phyloP scores from a whole-genome alignment of 2,797 vertebrate species.

The Eutrigla gurnardus region DNA sequence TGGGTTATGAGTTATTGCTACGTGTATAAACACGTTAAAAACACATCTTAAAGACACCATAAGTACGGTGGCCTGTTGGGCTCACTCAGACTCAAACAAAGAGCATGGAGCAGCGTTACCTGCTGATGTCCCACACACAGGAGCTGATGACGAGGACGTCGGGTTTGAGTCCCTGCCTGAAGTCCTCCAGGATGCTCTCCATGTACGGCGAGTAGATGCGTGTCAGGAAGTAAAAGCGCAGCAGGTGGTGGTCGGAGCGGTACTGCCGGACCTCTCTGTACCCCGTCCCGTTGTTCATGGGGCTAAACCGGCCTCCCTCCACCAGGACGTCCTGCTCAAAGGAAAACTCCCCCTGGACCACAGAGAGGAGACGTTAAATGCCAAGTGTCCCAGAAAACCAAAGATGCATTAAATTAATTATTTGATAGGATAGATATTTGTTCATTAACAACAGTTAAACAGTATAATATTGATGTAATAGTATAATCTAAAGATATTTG shows the following conservation, averaged over 20 bases:
- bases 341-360: slow-evolving; percentile 79
- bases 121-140: slow-evolving; percentile 86
- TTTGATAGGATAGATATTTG: not conserved
- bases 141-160: slow-evolving; percentile 86
- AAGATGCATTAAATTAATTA: not conserved
- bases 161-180: slow-evolving; percentile 74
- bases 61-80: no score
- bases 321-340: slow-evolving; percentile 84
- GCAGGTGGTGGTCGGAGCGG: slow-evolving; percentile 79
- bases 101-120: slow-evolving; percentile 63
- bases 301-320: slow-evolving; percentile 77
- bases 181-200: slow-evolving; percentile 82
- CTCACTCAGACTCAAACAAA: not conserved
- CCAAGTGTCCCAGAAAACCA: not conserved
- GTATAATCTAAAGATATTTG: not conserved
- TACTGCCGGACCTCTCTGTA: slow-evolving; percentile 86
- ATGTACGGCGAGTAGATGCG: slow-evolving; percentile 81
- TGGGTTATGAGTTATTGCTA: no score
- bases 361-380: not conserved
- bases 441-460: not conserved
- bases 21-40: no score
- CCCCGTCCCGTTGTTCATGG: slow-evolving; percentile 79
- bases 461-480: not conserved
- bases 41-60: no score
- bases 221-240: slow-evolving; percentile 87